phyloP scores from a whole-genome alignment of 1,140 invertebrate genomes.

The Drosophila guanche region DNA sequence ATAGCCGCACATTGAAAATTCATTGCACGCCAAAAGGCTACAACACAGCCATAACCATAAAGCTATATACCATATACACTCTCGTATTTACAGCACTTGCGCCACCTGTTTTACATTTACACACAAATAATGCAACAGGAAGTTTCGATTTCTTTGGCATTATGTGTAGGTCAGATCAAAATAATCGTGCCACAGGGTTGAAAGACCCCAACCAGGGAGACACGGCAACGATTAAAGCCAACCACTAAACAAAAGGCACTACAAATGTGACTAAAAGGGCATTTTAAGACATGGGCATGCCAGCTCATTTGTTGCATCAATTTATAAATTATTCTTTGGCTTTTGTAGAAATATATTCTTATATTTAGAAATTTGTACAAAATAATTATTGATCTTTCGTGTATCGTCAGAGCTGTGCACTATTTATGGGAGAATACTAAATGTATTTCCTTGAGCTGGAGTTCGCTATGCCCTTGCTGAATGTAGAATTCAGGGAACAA shows the following conservation, averaged over 20 bases:
- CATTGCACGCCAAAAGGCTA: constrained; percentile 42
- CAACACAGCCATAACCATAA: not conserved
- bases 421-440: no score
- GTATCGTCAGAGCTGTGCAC: no score
- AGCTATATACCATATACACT: not conserved
- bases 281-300: no score
- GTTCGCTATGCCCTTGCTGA: no score
- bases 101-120: constrained; percentile 5
- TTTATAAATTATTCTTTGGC: no score
- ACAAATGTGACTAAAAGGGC: not conserved
- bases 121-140: constrained; percentile 44
- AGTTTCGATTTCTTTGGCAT: constrained; percentile 71
- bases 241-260: constrained; percentile 10
- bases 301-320: no score
- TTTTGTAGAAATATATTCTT: no score
- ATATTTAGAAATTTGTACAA: no score
- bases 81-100: constrained; percentile 20
- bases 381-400: no score
- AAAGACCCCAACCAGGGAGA: constrained; percentile 44
- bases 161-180: constrained; percentile 40
- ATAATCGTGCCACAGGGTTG: constrained; percentile 27
- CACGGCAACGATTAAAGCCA: not conserved
- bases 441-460: no score
- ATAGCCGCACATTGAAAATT: constrained; percentile 53
- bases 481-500: no score